These are phyloP conservation scores for Latrodectus hesperus DNA, from an alignment of 2,888 invertebrate species.

Conservation along the genomic window DNA sequence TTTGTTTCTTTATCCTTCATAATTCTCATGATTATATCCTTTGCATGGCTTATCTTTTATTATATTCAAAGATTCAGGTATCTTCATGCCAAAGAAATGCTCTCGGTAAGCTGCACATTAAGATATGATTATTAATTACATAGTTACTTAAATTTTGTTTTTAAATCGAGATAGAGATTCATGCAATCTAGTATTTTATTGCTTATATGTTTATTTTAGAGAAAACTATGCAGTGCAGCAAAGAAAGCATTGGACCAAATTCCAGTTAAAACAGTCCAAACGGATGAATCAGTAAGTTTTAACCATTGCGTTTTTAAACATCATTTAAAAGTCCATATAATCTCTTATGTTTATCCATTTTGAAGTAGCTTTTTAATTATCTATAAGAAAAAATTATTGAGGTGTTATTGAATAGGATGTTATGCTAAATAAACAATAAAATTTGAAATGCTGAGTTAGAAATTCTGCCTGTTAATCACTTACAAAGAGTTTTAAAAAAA, in stretches of 20 bases:
- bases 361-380: no score
- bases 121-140: background rate
- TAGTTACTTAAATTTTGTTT: no score
- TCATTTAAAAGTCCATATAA: background rate
- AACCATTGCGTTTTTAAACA: constrained; percentile 9
- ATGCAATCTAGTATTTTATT: no score
- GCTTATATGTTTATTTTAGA: constrained; percentile 78
- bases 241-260: constrained; percentile 95
- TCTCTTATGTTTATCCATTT: no score
- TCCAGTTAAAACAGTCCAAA: constrained; percentile 89
- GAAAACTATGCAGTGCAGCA: constrained; percentile 91
- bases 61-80: constrained; percentile 96
- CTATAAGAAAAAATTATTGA: background rate
- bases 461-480: no score
- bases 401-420: no score
- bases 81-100: constrained; percentile 93
- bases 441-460: no score
- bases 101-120: constrained; percentile 82
- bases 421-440: no score
- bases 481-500: no score
- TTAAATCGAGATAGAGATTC: no score
- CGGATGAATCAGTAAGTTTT: constrained; percentile 85
- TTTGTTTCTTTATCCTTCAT: constrained; percentile 97
- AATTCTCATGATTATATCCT: constrained; percentile 93
- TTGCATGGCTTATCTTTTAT: constrained; percentile 97